Evolutionary conservation across 2,888 invertebrate genomes (phyloP), one percentile per base, ranked within the genome.

Genomic region (Eustalomyia histrio): DNA sequence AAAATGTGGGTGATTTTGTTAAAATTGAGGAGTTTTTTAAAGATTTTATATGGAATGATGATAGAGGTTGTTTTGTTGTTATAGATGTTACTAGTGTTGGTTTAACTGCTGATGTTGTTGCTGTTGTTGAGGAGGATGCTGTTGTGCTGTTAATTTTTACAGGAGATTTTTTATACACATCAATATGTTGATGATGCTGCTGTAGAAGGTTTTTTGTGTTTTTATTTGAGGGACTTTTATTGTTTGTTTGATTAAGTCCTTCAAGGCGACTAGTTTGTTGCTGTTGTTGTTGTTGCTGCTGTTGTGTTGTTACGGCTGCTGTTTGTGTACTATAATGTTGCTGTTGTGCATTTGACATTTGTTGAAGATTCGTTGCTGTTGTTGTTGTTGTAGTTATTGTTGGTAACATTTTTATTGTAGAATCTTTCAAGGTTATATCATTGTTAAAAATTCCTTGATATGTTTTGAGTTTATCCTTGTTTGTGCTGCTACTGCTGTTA

Each of bases 191-290:
- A 10, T 73, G 73, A 7, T 72, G 74, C 7, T 73, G 65, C 35
- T 76, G 71, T 35, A 69, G 72, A 43, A 43, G 69, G 58, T 35
- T 55, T 78, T 69, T 68, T 76, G 69, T 57, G 21, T 53, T 79
- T 61, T 76, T 58, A 18, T 79, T 72, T 72, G 72, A 71, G 83
- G 86, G 86, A 83, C 73, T 76, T 67, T 61, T 57, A 55, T 68
- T 39, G 10, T 39, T 57, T 69, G 78, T 63, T 58, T 74, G 76
- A 72, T 82, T 74, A 82, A 80, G 80, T 84, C 80, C 84, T 74
- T 76, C 82, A 79, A 85, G 84, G 83, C 83, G 84, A 84, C 84
- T 85, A 83, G 85, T 82, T 78, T 74, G 76, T 47, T 61, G 69
- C 16, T 57, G 63, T 4, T 50, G 71, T n/a, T 64, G 29, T n/a